Conservation (phyloP, 2,113 vertebrate genomes). For the Mustela lutreola region DNA sequence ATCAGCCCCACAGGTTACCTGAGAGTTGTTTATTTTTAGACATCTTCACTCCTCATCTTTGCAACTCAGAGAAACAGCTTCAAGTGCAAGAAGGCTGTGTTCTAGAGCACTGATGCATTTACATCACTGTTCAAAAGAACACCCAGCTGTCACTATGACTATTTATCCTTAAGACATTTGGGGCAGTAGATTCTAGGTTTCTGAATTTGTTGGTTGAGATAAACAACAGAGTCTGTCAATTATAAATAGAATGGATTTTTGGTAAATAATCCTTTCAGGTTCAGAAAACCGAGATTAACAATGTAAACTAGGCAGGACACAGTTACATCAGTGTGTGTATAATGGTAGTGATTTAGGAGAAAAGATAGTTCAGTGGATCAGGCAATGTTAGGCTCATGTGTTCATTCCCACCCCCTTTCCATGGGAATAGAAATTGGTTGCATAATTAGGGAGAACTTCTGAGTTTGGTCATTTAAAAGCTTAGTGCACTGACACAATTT, state of each 20-base stretch:
- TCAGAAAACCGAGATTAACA: conserved; percentile 54
- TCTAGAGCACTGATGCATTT: conserved; percentile 50
- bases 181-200: not conserved
- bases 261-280: conserved; percentile 18
- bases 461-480: conserved; percentile 4
- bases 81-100: conserved; percentile 58
- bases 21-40: conserved; percentile 74
- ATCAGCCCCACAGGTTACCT: conserved; percentile 63
- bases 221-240: conserved; percentile 41
- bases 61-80: conserved; percentile 65
- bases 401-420: rapidly evolving
- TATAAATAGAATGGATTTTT: conserved; percentile 58
- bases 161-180: conserved; percentile 12
- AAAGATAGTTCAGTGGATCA: conserved; percentile 19
- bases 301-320: conserved; percentile 45
- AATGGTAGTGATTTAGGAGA: conserved; percentile 13
- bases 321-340: not conserved
- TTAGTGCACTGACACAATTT: not conserved
- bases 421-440: not conserved
- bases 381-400: not conserved
- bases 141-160: not conserved
- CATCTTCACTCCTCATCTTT: conserved; percentile 70
- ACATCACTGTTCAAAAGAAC: conserved; percentile 40
- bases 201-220: conserved; percentile 43
- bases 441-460: not conserved